These are phyloP conservation scores for Macheiramphus alcinus DNA, from an alignment of 2,113 vertebrate species.

Conservation along the genomic window DNA sequence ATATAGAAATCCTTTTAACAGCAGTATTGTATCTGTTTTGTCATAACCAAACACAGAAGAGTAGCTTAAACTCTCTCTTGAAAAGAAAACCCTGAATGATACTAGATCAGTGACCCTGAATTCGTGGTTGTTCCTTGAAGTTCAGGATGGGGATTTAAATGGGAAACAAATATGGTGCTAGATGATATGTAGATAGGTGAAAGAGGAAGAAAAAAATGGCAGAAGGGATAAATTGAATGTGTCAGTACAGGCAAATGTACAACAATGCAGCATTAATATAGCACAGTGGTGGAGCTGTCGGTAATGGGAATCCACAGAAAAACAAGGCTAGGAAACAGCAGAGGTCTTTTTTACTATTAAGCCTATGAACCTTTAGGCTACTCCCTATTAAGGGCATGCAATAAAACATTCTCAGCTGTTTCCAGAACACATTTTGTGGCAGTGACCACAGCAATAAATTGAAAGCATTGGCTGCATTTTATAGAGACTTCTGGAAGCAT, in stretches of 20 bases:
- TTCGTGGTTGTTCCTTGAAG: not conserved
- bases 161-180: not conserved
- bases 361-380: constrained; percentile 5
- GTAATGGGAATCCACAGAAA: not conserved
- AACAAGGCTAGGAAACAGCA: not conserved
- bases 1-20: not conserved
- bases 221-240: not conserved
- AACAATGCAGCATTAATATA: not conserved
- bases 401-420: constrained; percentile 23
- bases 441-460: not conserved
- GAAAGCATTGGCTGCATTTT: not conserved
- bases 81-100: not conserved
- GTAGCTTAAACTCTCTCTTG: not conserved
- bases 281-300: not conserved
- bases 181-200: not conserved
- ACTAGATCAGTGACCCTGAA: not conserved
- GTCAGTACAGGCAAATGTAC: not conserved
- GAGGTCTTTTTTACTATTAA: not conserved
- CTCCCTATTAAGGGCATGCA: not conserved
- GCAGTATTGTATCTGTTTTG: not conserved
- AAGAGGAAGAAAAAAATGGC: not conserved
- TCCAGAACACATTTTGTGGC: not conserved
- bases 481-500: not conserved
- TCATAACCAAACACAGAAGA: not conserved
- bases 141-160: not conserved